phyloP scores from a whole-genome alignment of 2,888 invertebrate species.

The Synergus itoensis region DNA sequence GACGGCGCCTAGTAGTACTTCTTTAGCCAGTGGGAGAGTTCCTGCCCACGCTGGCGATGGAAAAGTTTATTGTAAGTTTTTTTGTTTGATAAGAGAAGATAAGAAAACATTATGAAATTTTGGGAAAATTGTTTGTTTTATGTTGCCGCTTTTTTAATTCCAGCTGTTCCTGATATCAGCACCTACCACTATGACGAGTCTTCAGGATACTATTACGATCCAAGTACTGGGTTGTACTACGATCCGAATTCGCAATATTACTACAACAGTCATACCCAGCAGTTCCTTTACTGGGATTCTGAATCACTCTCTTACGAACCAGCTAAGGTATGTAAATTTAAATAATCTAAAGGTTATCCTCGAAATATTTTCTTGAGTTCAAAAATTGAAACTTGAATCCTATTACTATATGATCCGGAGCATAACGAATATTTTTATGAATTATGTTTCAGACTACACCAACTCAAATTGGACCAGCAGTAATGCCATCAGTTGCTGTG shows the following conservation, averaged over 20 bases:
- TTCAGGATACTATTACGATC: constrained; percentile 98
- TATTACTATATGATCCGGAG: too few species aligned
- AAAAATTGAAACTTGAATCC: too few species aligned
- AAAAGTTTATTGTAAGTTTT: constrained; percentile 82
- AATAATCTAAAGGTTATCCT: not conserved
- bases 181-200: constrained; percentile 96
- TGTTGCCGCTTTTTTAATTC: constrained; percentile 54
- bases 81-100: not conserved
- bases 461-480: constrained; percentile 75
- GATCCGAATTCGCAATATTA: constrained; percentile 98
- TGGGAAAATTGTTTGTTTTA: constrained; percentile 3
- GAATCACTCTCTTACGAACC: constrained; percentile 78
- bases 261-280: constrained; percentile 93
- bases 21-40: constrained; percentile 74
- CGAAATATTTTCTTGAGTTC: too few species aligned
- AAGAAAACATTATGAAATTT: not conserved
- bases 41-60: constrained; percentile 80
- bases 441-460: constrained; percentile 44
- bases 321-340: constrained; percentile 60
- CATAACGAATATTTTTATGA: not conserved
- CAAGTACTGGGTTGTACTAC: constrained; percentile 95
- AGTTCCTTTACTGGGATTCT: constrained; percentile 97
- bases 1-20: constrained; percentile 76
- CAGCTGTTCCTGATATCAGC: constrained; percentile 90
- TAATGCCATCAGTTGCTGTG: constrained; percentile 69